Conservation (phyloP, 2,797 vertebrate genomes). For the Rhincodon typus region DNA sequence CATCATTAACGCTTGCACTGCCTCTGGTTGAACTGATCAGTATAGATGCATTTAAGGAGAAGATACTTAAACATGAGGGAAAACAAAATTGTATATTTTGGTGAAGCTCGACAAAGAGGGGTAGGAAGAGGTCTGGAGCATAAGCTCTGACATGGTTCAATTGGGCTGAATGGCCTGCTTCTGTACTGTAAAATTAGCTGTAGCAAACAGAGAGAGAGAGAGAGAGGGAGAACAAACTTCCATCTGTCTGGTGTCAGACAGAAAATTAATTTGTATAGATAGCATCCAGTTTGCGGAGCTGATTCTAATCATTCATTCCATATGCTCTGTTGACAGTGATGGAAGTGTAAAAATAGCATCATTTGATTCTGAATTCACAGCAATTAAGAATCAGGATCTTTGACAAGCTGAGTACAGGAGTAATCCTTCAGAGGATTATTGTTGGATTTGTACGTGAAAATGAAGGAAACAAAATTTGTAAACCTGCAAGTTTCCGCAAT, state of each 20-base stretch:
- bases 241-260: background rate
- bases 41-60: no score
- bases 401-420: conserved; percentile 17
- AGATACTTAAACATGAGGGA: background rate
- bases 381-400: conserved; percentile 35
- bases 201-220: background rate
- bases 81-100: background rate
- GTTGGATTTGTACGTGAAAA: conserved; percentile 24
- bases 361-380: conserved; percentile 27
- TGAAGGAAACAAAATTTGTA: background rate
- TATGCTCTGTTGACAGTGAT: background rate
- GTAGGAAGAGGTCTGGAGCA: no score
- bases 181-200: background rate
- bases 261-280: conserved; percentile 30
- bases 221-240: background rate
- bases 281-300: background rate
- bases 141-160: background rate
- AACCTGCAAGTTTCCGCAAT: background rate
- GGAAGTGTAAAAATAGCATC: background rate
- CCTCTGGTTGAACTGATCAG: no score
- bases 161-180: background rate
- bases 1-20: no score
- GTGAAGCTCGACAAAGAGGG: background rate
- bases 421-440: conserved; percentile 28
- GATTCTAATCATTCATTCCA: conserved; percentile 30